Evolutionary conservation across 2,113 vertebrate genomes (phyloP), one percentile per base, ranked within the genome.

Genomic region (Asarcornis scutulata): DNA sequence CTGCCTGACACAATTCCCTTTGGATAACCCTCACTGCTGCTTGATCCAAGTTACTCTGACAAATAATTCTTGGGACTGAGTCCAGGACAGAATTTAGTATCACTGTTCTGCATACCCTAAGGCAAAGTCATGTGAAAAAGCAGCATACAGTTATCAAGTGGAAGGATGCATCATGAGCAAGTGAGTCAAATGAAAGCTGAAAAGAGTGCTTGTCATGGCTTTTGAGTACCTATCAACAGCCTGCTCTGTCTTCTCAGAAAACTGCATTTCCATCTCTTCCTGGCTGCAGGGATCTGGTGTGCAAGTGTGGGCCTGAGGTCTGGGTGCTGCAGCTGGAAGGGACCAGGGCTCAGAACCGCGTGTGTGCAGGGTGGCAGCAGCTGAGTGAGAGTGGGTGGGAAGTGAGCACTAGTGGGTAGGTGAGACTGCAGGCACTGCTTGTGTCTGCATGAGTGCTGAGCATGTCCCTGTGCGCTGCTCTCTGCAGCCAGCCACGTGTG

Each of bases 401-500:
- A 68, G 13, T 22, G 27, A 38, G 16, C 1, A 1, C 52, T 72
- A 27, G 27, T 0, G 1, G 38, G 32, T 17, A 13, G 56, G n/a
- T 44, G 58, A 77, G 11, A 44, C 34, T 0, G 4, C 22, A 17
- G 38, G n/a, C 17, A 9, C 68, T 58, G 22, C 23, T 36, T 3
- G 1, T 7, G 16, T 40, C 44, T 64, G 42, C 34, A 21, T 29
- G 44, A 67, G 46, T 3, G 3, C n/a, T 15, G 52, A 53, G 29
- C 2, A 7, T 21, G 13, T 48, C 27, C 8, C 25, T 5, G 27
- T 29, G 53, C 14, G 5, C 53, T 42, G 26, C 23, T 29, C 42
- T 44, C 31, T 14, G 34, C 27, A 9, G 34, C 34, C 1, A 0
- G 11, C 20, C 1, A 0, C 18, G 22, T 42, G 38, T 15, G 5